Base-by-base conservation (phyloP, 1,140 invertebrate species). In the Cataglyphis hispanica region DNA sequence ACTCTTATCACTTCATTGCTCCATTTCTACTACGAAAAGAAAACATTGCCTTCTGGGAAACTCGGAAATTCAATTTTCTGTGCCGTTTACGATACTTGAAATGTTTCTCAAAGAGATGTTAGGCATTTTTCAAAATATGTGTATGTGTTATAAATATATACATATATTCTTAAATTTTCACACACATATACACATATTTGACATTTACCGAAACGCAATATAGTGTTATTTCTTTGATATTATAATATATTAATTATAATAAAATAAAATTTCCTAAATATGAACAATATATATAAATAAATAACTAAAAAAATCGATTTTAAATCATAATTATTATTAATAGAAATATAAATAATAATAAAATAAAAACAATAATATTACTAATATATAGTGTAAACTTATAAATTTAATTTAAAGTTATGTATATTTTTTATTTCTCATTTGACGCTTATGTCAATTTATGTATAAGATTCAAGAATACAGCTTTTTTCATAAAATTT, bases 21-120 rank as follows among this genome's bases (percentile, higher is more conserved):
- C 61, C 7, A 63, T 84, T 84, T 76, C 69, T 77, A 63, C 19
- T 50, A 50, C 43, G 61, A 50, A 64, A 84, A 84, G 72, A 46
- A 76, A 77, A 84, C 58, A 19, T 16, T 56, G 58, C 60, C 34
- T 84, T 64, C 27, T 25, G 43, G 58, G 22, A 77, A 84, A 27
- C 40, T 84, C 58, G 40, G 34, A 63, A 77, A 76, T 61, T 84
- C 72, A 75, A 84, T 84, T 84, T 84, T 84, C 56, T 83, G 53
- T 70, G 7, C 70, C 78, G 67, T 83, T 83, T 72, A 83, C 78
- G 64, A 70, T 83, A 83, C 67, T 81, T 70, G 53, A 83, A 83
- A 72, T 60, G 46, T 74, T 61, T 83, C 69, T 80, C 43, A 69
- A 69, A 69, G 46, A 58, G 25, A 83, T 74, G 53, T 60, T 72